Base-by-base conservation (phyloP, 2,797 vertebrate genomes). In the Sebastes nivosus region DNA sequence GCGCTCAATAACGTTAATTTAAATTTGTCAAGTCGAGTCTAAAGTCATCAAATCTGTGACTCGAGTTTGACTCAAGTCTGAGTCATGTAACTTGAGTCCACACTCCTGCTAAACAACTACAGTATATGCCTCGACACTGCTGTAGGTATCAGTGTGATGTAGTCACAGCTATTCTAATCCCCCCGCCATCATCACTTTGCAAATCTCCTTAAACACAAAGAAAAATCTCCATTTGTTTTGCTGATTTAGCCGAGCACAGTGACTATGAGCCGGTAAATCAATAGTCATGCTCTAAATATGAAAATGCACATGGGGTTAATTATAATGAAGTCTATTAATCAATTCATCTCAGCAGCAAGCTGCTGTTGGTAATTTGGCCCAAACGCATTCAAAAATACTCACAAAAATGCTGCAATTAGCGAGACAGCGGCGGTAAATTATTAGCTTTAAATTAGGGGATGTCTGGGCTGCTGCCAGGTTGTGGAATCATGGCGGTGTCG, bases 301-400 rank as follows among this genome's bases (percentile, higher is more conserved):
- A 92, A 84, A 86, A 92, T 22, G 72, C 82, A 77, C 77, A 32
- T 11, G 81, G 75, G 90, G 89, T 93, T 93, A 91, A 91, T 93
- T 91, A 90, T 75, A 79, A 90, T 64, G 59, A 84, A 85, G 81
- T 77, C 64, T 74, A 77, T 83, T 88, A 84, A 92, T 94, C 90
- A 86, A 88, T 88, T 86, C 64, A 79, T 80, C 79, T 69, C 85
- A 61, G 76, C 73, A 57, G 69, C 71, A 77, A 86, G 36, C 75
- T 74, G 84, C 83, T 82, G 85, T 57, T 72, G 83, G 74, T 86
- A 86, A 91, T 91, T 91, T 83, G 79, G 68, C 73, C 79, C 74
- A 82, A 92, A 91, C 65, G 75, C 83, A 72, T 91, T 82, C 55
- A 72, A 77, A 77, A 86, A 85, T 52, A 57, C 66, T 34, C 42